These are phyloP conservation scores for Eurypyga helias DNA, from an alignment of 2,113 vertebrate genomes.

Conservation along the genomic window DNA sequence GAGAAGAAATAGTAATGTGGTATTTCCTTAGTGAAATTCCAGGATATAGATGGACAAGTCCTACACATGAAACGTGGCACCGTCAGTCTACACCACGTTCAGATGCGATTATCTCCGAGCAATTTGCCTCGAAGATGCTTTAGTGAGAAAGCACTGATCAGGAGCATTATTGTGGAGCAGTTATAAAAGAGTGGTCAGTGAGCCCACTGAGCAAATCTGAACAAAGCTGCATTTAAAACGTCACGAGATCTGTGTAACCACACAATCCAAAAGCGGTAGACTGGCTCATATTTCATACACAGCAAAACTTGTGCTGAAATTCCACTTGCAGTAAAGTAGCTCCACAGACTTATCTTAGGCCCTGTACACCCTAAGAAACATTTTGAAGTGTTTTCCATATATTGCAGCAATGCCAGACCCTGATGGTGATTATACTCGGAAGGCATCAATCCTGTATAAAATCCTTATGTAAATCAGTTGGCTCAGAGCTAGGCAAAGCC, in stretches of 20 bases:
- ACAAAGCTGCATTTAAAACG: neutral
- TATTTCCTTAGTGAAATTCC: neutral
- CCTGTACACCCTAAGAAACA: neutral
- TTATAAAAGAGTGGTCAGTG: neutral
- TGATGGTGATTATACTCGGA: neutral
- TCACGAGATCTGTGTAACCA: fast-evolving
- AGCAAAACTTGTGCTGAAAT: neutral
- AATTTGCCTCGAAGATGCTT: neutral
- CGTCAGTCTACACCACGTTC: neutral
- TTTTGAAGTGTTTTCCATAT: neutral
- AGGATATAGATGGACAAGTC: too few relatives aligned
- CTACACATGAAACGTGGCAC: neutral
- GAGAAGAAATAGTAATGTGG: neutral
- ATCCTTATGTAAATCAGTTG: neutral
- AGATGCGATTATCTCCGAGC: neutral
- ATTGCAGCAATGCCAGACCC: neutral
- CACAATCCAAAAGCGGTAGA: neutral
- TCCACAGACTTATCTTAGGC: neutral
- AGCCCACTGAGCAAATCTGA: neutral
- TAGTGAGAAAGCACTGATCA: neutral
- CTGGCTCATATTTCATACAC: neutral
- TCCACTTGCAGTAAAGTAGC: neutral
- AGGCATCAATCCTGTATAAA: neutral
- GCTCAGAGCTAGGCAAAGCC: neutral
- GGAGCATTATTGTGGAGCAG: neutral